Evolutionary conservation across 2,888 invertebrate genomes (phyloP), one percentile per base, ranked within the genome.

Genomic region (Drosophila tripunctata): DNA sequence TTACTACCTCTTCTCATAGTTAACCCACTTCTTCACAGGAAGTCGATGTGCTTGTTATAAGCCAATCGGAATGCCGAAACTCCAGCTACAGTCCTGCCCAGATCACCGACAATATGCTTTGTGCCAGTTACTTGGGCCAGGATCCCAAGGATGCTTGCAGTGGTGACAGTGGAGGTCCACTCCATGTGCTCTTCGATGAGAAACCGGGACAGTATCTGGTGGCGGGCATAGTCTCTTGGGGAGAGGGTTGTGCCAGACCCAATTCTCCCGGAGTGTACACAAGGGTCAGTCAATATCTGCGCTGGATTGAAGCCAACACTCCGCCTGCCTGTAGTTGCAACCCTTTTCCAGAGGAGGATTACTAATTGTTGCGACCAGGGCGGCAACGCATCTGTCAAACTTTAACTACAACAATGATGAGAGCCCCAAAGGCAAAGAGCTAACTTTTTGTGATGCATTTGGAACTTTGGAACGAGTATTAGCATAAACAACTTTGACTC

Each of bases 101-200:
- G 54, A 90, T 89, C 48, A 81, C 79, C 12, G 83, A 88, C 15
- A 85, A 87, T 24, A 89, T 89, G 89, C 50, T 89, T 4, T 89
- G 89, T 40, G 89, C 90, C 8, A 81, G 86, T 0, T 75, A 67
- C 14, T 4, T 68, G 5, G 38, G 10, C 0, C 60, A 44, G 12
- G 78, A 67, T 1, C 38, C 54, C 19, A 71, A 51, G 57, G 85
- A 73, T 41, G 76, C 81, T 30, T 87, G 87, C 52, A 52, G 45
- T 5, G 76, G 75, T 0, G 76, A 84, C 12, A 84, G 87, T 7
- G 85, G 78, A 2, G 82, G 76, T 4, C 76, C 78, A 0, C 61
- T 83, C 0, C 87, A 78, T 1, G 65, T 81, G 22, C 48, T 50
- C 7, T 48, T 64, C 15, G 69, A 78, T 15, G 57, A 54, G 40